phyloP scores from a whole-genome alignment of 1,140 invertebrate species.

The Mesaphorura yosii region DNA sequence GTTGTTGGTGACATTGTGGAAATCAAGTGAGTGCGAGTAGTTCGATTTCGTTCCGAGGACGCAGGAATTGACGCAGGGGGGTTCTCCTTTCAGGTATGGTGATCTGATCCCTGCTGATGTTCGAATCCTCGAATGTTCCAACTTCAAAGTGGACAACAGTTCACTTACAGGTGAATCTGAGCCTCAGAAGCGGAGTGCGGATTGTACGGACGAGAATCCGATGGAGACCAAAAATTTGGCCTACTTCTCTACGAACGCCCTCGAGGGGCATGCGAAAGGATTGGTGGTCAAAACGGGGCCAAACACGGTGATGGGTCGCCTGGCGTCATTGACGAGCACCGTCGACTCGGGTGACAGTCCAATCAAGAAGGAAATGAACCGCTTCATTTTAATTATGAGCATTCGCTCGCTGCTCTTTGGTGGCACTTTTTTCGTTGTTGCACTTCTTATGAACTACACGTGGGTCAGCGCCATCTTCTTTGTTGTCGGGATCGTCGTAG shows the following conservation, averaged over 20 bases:
- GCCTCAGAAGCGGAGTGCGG: slow-evolving; percentile 23
- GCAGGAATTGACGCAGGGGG: too few relatives aligned
- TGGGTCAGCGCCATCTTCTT: slow-evolving; percentile 65
- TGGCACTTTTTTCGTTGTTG: slow-evolving; percentile 59
- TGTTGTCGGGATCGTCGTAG: slow-evolving; percentile 69
- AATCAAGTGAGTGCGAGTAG: slow-evolving; percentile 29
- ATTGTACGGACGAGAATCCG: slow-evolving; percentile 16
- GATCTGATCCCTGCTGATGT: slow-evolving; percentile 68
- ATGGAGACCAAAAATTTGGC: slow-evolving; percentile 38
- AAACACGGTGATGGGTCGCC: slow-evolving; percentile 69
- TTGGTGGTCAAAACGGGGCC: slow-evolving; percentile 70
- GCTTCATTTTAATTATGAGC: slow-evolving; percentile 72
- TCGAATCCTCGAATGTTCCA: slow-evolving; percentile 32
- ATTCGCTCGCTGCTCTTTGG: slow-evolving; percentile 62
- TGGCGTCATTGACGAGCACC: slow-evolving; percentile 64
- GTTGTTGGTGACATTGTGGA: slow-evolving; percentile 72
- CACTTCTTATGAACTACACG: slow-evolving; percentile 51
- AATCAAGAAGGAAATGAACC: slow-evolving; percentile 65
- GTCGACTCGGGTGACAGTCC: slow-evolving; percentile 62
- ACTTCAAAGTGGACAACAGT: slow-evolving; percentile 33
- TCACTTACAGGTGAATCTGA: slow-evolving; percentile 32
- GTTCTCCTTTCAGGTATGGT: too few relatives aligned
- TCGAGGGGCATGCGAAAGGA: slow-evolving; percentile 53
- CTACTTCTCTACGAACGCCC: slow-evolving; percentile 42
- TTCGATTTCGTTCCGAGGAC: not conserved